Base-by-base conservation (phyloP, 1,140 invertebrate genomes). In the Diorhabda carinulata region DNA sequence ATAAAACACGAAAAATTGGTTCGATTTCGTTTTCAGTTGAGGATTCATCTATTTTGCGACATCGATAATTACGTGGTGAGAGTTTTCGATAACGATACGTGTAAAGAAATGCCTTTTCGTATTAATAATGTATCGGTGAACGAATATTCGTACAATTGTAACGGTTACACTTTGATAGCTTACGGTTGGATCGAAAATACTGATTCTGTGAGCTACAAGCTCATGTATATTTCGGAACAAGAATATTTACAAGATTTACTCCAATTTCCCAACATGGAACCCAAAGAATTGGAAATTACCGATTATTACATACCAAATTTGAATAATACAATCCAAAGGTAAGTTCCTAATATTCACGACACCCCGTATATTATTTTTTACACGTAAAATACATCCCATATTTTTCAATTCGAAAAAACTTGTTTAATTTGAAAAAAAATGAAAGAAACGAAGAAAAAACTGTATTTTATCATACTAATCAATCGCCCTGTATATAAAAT, bases 161-260 rank as follows among this genome's bases (percentile, higher is more conserved):
- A 69, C 0, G 82, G 81, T 5, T 83, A 81, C 57, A 82, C 81
- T 5, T 58, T 82, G 0, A 62, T 83, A 3, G 76, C 77, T 57
- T 82, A 82, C 41, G 80, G 80, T 0, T 79, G 74, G 74, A 69
- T 62, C 41, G 65, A 74, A 2, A 63, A 67, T 5, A 42, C 57
- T 2, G 68, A 68, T 8, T 73, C 76, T 42, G 7, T 78, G 5
- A 40, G 72, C 2, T 82, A 78, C 77, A 76, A 75, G 5, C 60
- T 83, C 9, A 67, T 73, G n/a, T 25, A 81, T 4, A 60, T 62
- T 0, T 67, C 43, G 2, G 52, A 70, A 9, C 68, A 69, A 62
- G 63, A 41, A 61, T 47, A 47, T 25, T 44, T 43, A 7, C 2
- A 10, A 7, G 64, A 72, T 9, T 10, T 65, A 5, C 25, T 72